phyloP scores from a whole-genome alignment of 2,888 invertebrate genomes.

The Harpalus rubripes region DNA sequence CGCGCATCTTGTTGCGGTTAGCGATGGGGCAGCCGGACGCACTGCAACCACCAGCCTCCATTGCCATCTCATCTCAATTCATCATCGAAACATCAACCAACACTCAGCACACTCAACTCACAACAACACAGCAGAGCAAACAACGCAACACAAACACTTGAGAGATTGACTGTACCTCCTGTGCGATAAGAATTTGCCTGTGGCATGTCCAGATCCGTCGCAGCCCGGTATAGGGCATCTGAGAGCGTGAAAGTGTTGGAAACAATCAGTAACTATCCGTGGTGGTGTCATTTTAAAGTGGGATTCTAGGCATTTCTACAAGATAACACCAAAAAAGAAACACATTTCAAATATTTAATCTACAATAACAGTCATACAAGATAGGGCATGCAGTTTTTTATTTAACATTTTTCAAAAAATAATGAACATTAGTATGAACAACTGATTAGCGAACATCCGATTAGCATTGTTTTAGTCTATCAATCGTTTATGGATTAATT shows the following conservation, averaged over 20 bases:
- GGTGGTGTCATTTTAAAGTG: background rate
- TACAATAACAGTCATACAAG: too few species aligned
- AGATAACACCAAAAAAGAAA: too few species aligned
- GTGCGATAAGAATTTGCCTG: slow-evolving; percentile 98
- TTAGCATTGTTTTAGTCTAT: too few species aligned
- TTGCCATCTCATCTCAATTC: slow-evolving; percentile 15
- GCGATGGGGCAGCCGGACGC: slow-evolving; percentile 98
- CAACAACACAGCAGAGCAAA: slow-evolving; percentile 56
- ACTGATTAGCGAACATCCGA: too few species aligned
- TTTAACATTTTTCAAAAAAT: too few species aligned
- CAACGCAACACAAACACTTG: slow-evolving; percentile 60
- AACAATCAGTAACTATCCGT: slow-evolving; percentile 61
- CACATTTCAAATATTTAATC: too few species aligned
- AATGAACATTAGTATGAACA: too few species aligned
- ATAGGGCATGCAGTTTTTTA: too few species aligned
- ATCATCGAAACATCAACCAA: slow-evolving; percentile 8
- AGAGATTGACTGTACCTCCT: slow-evolving; percentile 86
- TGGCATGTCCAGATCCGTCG: slow-evolving; percentile 98
- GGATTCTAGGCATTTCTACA: too few species aligned
- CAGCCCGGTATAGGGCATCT: slow-evolving; percentile 97
- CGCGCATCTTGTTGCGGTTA: slow-evolving; percentile 94
- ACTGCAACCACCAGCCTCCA: slow-evolving; percentile 78
- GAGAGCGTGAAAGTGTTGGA: slow-evolving; percentile 79
- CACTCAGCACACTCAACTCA: slow-evolving; percentile 1
- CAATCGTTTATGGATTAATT: too few species aligned